These are phyloP conservation scores for Esox niger DNA, from an alignment of 2,113 vertebrate genomes.

Conservation along the genomic window DNA sequence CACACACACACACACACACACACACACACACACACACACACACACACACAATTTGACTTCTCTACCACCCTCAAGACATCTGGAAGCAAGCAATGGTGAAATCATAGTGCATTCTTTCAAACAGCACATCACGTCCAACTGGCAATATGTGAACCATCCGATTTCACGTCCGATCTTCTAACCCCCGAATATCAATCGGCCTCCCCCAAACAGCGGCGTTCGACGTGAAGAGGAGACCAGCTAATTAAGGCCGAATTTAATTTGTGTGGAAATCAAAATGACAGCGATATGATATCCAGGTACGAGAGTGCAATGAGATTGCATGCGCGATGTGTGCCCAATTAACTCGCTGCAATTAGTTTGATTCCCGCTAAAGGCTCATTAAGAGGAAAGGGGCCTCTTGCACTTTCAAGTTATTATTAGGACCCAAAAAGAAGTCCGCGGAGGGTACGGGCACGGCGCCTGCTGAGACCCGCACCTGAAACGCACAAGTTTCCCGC, in stretches of 20 bases:
- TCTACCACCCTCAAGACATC: neutral
- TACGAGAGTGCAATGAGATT: conserved; percentile 43
- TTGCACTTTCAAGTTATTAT: conserved; percentile 83
- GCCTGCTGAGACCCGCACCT: conserved; percentile 68
- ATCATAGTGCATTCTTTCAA: too few relatives aligned
- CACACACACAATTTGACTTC: too few relatives aligned
- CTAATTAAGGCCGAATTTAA: conserved; percentile 70
- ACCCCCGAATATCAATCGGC: conserved; percentile 33
- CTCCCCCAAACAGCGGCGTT: conserved; percentile 29
- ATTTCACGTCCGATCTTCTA: conserved; percentile 31
- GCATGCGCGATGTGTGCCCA: conserved; percentile 54
- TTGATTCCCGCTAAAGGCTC: conserved; percentile 76
- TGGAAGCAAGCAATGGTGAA: neutral
- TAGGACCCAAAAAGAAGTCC: conserved; percentile 73
- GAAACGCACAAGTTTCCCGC: conserved; percentile 72
- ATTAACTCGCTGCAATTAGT: conserved; percentile 77
- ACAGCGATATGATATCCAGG: conserved; percentile 70
- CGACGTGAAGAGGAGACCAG: conserved; percentile 44
- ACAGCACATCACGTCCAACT: neutral
- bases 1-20: too few relatives aligned
- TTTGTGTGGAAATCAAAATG: conserved; percentile 70
- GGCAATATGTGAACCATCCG: conserved; percentile 20
- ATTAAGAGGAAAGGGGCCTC: conserved; percentile 66
- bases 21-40: too few relatives aligned
- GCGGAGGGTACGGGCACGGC: conserved; percentile 56